Percentiles rank a stretch among this genome's conserved stretches.
These are phyloP conservation scores for Trinorchestia longiramus DNA, from an alignment of 1,140 invertebrate genomes.

Conservation along the genomic window DNA sequence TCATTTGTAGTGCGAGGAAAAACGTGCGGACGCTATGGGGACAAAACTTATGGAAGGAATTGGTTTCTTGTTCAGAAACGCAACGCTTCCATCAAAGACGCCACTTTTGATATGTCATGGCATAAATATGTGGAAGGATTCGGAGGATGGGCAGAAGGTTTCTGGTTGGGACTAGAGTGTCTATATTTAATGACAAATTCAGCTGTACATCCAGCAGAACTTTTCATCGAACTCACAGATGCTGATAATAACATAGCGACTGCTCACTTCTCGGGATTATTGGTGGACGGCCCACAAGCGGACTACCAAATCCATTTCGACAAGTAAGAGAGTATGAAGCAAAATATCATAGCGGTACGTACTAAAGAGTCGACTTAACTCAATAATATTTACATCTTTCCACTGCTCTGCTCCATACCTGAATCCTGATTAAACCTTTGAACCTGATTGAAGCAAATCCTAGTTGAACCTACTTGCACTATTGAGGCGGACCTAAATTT, in stretches of 20 bases:
- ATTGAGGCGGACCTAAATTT: not conserved
- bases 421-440: too few relatives aligned
- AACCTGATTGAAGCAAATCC: not conserved
- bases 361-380: not conserved
- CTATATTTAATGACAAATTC: slow-evolving; percentile 32
- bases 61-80: slow-evolving; percentile 4
- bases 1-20: not conserved
- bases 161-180: slow-evolving; percentile 4
- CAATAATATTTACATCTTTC: not conserved
- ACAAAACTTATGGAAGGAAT: not conserved
- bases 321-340: not conserved
- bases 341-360: not conserved
- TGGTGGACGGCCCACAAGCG: not conserved
- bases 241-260: not conserved
- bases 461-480: not conserved
- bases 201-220: not conserved
- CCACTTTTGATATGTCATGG: not conserved
- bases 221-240: slow-evolving; percentile 28
- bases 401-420: not conserved
- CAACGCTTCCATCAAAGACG: not conserved
- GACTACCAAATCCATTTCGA: slow-evolving; percentile 15
- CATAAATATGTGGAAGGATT: not conserved
- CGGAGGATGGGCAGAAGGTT: not conserved
- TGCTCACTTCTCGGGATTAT: not conserved
- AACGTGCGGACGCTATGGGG: slow-evolving; percentile 4